A percentile compares a stretch with the other conserved stretches of the same genome.
phyloP scores from a whole-genome alignment of 2,797 vertebrate species.

The Molothrus ater region DNA sequence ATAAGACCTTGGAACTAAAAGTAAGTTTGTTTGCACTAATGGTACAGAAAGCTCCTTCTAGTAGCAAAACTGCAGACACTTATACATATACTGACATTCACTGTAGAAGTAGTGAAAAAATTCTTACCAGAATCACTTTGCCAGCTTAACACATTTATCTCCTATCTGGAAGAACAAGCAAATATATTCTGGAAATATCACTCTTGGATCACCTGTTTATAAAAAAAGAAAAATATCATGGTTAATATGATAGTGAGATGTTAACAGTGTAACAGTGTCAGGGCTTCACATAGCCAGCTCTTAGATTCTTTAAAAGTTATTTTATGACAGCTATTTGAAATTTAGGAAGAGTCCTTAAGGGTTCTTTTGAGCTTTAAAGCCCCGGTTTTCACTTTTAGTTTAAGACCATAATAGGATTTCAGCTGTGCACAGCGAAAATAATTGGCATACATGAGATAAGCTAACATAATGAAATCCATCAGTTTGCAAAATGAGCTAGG shows the following conservation, averaged over 20 bases:
- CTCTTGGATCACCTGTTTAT: constrained; percentile 20
- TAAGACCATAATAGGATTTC: background rate
- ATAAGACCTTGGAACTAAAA: background rate
- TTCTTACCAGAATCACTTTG: constrained; percentile 72
- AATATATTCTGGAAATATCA: background rate
- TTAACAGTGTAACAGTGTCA: no score
- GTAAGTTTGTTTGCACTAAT: background rate
- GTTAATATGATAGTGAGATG: no score
- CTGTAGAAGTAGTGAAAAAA: background rate
- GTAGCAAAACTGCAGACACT: background rate
- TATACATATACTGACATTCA: background rate
- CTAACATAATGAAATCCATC: background rate
- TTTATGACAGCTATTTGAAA: background rate
- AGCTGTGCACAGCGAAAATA: background rate
- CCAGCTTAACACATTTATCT: constrained; percentile 69
- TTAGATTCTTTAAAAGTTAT: background rate
- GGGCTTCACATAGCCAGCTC: no score
- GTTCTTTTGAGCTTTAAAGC: background rate
- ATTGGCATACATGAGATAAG: background rate
- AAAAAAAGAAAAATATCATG: background rate
- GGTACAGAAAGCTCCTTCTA: background rate
- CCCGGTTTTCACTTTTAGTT: background rate
- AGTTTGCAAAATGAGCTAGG: background rate
- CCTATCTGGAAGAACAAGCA: constrained; percentile 28
- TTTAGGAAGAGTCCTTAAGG: background rate